Base-by-base conservation (phyloP, 2,888 invertebrate species). In the Julus scandinavius region DNA sequence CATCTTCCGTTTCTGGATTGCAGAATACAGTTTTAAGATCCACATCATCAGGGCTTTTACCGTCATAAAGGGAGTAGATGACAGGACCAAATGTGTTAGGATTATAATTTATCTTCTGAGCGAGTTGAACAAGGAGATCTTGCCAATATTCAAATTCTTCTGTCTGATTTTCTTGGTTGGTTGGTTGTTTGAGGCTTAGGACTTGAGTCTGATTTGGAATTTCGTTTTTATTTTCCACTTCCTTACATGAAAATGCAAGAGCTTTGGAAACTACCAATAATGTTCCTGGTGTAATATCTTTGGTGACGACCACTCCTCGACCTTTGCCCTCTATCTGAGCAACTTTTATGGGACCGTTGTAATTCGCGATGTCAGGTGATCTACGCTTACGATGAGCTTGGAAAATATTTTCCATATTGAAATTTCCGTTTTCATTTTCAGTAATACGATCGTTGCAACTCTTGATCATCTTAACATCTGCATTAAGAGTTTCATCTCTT, bases 211-310 rank as follows among this genome's bases (percentile, higher is more conserved):
- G 29, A 29, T 29, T 29, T 29, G 29, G 29, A 29, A 29, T 29
- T 29, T 29, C 29, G 29, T 29, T 29, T 29, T 29, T 29, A 29
- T 29, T 29, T 7, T 6, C 63, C 63, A 1, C 5, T 7, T 63
- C 63, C 63, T 54, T 54, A 13, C 17, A 17, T 17, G 54, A 54
- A 54, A 13, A 15, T 54, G 17, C 54, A 11, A 54, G 17, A 54
- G 87, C 87, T 20, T 87, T 87, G 50, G 29, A 29, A 58, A 87
- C 58, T 7, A 87, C 7, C n/a, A 87, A 11, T 9, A 87, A 29
- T 49, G 87, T 87, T 11, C 50, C 50, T 54, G 41, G 41, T 29
- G 17, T 20, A 9, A 87, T n/a, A 15, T 87, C 29, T 20, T 29
- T 2, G 20, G 87, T 87, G n/a, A 20, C 29, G 13, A 87, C 54